Evolutionary conservation across 1,140 invertebrate species (phyloP).

Genomic region (Anastrepha ludens): DNA sequence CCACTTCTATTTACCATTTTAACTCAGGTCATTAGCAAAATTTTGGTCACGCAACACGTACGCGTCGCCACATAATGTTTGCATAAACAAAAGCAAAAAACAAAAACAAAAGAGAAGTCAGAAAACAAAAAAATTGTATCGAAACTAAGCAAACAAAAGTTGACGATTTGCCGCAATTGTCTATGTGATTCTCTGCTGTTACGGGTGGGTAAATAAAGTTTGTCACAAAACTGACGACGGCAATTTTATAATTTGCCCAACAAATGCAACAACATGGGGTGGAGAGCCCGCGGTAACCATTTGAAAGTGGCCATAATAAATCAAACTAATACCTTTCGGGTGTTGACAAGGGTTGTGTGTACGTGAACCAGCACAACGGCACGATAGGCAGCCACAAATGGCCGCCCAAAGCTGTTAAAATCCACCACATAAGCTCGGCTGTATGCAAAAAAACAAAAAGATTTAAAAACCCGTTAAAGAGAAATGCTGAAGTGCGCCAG

Average conservation of each 20-base stretch:
- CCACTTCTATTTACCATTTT: neutral
- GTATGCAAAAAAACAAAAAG: neutral
- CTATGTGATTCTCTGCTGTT: neutral
- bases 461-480: neutral
- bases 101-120: neutral
- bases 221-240: neutral
- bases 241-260: constrained; percentile 34
- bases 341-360: constrained; percentile 32
- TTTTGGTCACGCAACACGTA: constrained; percentile 45
- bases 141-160: neutral
- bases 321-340: constrained; percentile 33
- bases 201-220: neutral
- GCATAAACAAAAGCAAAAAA: constrained; percentile 2
- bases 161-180: neutral
- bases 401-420: neutral
- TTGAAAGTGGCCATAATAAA: constrained; percentile 23
- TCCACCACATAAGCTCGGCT: neutral
- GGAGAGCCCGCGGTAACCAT: neutral
- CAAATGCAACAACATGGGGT: neutral
- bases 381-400: neutral
- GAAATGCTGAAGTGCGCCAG: neutral
- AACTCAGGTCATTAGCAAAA: constrained; percentile 17
- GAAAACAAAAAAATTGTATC: neutral
- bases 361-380: neutral
- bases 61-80: constrained; percentile 13